Evolutionary conservation across 2,888 invertebrate genomes (phyloP).

Genomic region (Eristalinus sepulchralis): DNA sequence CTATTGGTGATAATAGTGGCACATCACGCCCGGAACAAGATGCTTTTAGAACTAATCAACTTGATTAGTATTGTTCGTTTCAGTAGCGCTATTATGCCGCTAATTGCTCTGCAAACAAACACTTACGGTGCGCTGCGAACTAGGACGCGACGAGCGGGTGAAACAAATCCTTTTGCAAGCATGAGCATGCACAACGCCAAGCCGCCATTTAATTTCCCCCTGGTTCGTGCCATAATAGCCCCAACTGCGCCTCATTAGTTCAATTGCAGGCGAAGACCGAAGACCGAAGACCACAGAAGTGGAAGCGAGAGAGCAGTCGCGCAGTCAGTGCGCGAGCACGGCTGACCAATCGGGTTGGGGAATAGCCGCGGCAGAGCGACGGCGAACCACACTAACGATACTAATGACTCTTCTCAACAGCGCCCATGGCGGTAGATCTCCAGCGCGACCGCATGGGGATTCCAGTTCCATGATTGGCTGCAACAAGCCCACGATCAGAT

Average conservation of each 20-base stretch:
- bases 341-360: conserved; percentile 59
- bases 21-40: conserved; percentile 45
- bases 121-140: conserved; percentile 31
- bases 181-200: background rate
- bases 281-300: background rate
- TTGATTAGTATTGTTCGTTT: conserved; percentile 43
- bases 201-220: conserved; percentile 59
- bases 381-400: conserved; percentile 58
- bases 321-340: conserved; percentile 8
- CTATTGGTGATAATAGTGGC: conserved; percentile 44
- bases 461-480: conserved; percentile 65
- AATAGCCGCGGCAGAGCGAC: conserved; percentile 25
- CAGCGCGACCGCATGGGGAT: conserved; percentile 51
- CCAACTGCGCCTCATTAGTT: conserved; percentile 60
- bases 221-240: conserved; percentile 11
- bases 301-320: conserved; percentile 21
- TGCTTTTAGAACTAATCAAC: conserved; percentile 36
- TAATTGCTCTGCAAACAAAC: conserved; percentile 39
- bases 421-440: conserved; percentile 57
- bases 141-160: conserved; percentile 3
- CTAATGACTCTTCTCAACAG: conserved; percentile 61
- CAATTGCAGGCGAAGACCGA: conserved; percentile 46
- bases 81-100: conserved; percentile 37
- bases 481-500: conserved; percentile 67
- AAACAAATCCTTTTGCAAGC: conserved; percentile 27